phyloP scores from a whole-genome alignment of 1,140 invertebrate species.

The Drosophila micromelanica region DNA sequence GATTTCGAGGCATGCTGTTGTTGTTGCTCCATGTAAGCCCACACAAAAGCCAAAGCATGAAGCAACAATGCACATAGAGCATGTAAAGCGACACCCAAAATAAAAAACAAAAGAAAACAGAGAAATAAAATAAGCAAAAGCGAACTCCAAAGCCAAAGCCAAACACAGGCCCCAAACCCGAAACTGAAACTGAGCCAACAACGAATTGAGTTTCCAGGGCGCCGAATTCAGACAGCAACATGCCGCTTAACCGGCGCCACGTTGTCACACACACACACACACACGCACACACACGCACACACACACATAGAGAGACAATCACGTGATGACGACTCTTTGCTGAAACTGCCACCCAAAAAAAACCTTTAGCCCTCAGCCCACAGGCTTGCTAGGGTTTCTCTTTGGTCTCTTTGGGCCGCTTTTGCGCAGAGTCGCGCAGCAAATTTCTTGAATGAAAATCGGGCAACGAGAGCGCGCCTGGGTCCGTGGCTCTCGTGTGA shows the following conservation, averaged over 20 bases:
- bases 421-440: slow-evolving; percentile 50
- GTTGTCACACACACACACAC: slow-evolving; percentile 54
- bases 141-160: slow-evolving; percentile 17
- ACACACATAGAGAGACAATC: slow-evolving; percentile 37
- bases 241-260: slow-evolving; percentile 77
- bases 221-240: slow-evolving; percentile 47
- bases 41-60: slow-evolving; percentile 56
- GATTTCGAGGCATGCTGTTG: slow-evolving; percentile 56
- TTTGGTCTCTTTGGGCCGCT: slow-evolving; percentile 34
- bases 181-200: slow-evolving; percentile 17
- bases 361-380: slow-evolving; percentile 5
- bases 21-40: slow-evolving; percentile 52
- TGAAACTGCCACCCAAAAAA: slow-evolving; percentile 1
- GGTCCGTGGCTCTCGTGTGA: slow-evolving; percentile 44
- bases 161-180: slow-evolving; percentile 16
- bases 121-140: slow-evolving; percentile 1
- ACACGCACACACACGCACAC: slow-evolving; percentile 30
- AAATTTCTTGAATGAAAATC: slow-evolving; percentile 75
- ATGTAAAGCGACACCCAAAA: slow-evolving; percentile 61
- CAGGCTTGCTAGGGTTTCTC: slow-evolving; percentile 63
- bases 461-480: slow-evolving; percentile 39
- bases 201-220: slow-evolving; percentile 34
- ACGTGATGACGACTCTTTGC: slow-evolving; percentile 61
- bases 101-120: slow-evolving; percentile 6
- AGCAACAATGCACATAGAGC: slow-evolving; percentile 73